Evolutionary conservation across 2,113 vertebrate species (phyloP), one percentile per base, ranked within the genome.

Genomic region (Todiramphus saurophagus): DNA sequence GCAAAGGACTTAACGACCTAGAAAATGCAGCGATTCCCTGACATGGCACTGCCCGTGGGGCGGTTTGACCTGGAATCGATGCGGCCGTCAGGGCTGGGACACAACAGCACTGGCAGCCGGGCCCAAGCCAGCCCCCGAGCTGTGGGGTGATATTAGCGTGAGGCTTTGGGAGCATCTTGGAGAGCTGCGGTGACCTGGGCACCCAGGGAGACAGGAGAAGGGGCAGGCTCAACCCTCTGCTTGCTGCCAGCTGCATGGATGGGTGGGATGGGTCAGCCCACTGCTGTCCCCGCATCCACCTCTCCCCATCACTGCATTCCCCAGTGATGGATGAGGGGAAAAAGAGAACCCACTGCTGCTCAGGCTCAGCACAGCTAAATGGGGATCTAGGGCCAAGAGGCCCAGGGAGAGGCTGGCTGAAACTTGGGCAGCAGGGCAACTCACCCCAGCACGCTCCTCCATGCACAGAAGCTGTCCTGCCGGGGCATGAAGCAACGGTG

Each of bases 401-500:
- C 18, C 3, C 43, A 17, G 87, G 62, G 23, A 89, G 23, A 89
- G 33, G 18, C 59, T 3, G 2, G 46, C 33, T 55, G 76, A 63
- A 68, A n/a, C 31, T 5, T 1, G 4, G 41, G 62, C 21, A 37
- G 43, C 30, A 30, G 58, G 67, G 43, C 33, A 63, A 8, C 21
- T 33, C 59, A 7, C 28, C 11, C 2, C 39, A 13, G 5, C 16
- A 43, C 5, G 1, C 43, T 21, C 2, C 31, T 60, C n/a, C 41
- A 2, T 0, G 0, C 6, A 1, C 28, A 37, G 28, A 8, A 63
- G 31, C 7, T 16, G 33, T 15, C 51, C 21, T 7, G 58, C 44
- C 2, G 10, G n/a, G 56, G 35, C 39, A 28, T 3, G 2, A 44
- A 37, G 62, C 63, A 35, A 76, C 12, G 4, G 16, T 1, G 59